phyloP scores from a whole-genome alignment of 2,113 vertebrate genomes.

The Thermophis baileyi region DNA sequence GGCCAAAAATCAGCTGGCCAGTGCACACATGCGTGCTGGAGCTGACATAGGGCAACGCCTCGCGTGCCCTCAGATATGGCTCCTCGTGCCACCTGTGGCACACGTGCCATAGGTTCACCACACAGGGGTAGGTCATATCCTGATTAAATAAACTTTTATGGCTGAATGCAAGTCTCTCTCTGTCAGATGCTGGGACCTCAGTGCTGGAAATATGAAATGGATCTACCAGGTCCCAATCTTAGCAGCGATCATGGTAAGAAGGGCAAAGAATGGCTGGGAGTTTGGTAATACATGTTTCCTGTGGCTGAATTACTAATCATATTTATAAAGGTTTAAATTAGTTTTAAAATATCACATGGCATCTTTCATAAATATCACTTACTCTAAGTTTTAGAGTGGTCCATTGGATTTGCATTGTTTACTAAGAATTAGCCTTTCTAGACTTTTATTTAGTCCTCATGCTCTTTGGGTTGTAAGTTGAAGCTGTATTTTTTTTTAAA shows the following conservation, averaged over 20 bases:
- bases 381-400: neutral
- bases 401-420: neutral
- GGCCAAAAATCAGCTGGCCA: no score
- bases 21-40: no score
- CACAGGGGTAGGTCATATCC: neutral
- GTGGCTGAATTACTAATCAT: no score
- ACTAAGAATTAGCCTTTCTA: neutral
- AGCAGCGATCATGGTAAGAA: conserved; percentile 86
- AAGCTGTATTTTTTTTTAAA: neutral
- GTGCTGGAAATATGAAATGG: conserved; percentile 88
- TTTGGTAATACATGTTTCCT: neutral
- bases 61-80: no score
- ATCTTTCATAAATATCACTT: neutral
- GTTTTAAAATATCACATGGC: neutral
- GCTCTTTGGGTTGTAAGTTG: neutral
- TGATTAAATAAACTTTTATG: neutral
- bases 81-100: no score
- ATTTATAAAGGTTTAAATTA: neutral
- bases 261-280: neutral
- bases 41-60: no score
- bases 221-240: conserved; percentile 93
- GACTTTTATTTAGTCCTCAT: neutral
- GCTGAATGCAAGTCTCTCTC: conserved; percentile 11
- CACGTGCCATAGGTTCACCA: no score
- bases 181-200: conserved; percentile 73